A percentile compares a stretch with the other conserved stretches of the same genome.
Conservation (phyloP, 2,113 vertebrate genomes). For the Rhineura floridana region DNA sequence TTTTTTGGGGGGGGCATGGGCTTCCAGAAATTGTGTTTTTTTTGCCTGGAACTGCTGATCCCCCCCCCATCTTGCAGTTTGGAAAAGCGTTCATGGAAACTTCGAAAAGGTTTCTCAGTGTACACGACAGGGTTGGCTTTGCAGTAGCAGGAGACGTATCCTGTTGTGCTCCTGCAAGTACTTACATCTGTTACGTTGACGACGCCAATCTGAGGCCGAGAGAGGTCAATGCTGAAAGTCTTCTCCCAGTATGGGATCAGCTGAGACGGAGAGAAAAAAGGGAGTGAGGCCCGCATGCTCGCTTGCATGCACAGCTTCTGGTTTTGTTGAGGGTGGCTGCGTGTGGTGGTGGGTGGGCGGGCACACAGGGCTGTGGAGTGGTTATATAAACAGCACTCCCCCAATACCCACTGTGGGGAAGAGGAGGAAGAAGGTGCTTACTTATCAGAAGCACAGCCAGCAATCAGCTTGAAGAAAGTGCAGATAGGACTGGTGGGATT, state of each 20-base stretch:
- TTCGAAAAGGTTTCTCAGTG: not conserved
- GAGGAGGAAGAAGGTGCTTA: too few species aligned
- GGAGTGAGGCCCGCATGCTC: not conserved
- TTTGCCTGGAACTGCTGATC: not conserved
- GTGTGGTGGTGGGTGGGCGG: not conserved
- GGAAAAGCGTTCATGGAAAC: not conserved
- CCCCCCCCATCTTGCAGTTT: not conserved
- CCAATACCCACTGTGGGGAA: not conserved
- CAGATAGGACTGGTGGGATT: too few species aligned
- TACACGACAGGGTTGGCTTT: not conserved
- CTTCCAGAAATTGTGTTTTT: not conserved
- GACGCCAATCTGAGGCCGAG: conserved; percentile 88
- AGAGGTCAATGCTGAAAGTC: conserved; percentile 88
- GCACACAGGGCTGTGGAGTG: too few species aligned
- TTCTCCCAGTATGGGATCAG: conserved; percentile 94
- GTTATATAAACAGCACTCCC: not conserved
- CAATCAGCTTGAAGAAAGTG: too few species aligned
- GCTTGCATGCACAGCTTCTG: rapidly evolving
- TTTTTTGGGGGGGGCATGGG: not conserved
- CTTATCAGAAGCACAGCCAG: too few species aligned
- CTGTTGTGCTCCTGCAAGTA: not conserved
- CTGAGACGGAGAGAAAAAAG: conserved; percentile 62
- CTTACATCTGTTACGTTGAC: conserved; percentile 92
- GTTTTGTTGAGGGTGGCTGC: not conserved
- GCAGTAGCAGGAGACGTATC: not conserved